Evolutionary conservation across 2,797 vertebrate genomes (phyloP), one percentile per base, ranked within the genome.

Genomic region (Spheniscus humboldti): DNA sequence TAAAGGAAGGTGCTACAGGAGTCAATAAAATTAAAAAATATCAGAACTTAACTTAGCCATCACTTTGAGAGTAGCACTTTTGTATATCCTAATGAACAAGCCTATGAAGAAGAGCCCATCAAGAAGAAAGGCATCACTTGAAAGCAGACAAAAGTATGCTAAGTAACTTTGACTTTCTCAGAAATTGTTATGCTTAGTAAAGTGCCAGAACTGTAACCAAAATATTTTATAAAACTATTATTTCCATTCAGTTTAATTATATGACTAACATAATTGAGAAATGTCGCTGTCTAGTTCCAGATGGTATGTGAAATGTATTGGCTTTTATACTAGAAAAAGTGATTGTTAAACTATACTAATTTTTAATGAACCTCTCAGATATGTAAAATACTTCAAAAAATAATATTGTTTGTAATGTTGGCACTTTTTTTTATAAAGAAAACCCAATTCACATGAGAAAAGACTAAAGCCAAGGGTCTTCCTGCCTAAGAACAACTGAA

Each of bases 211-310:
- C 25, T 69, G 52, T 48, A 25, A 89, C 31, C 30, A 92, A 76
- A 93, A 88, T 92, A 75, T 92, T 95, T 94, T 63, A 57, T 55
- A 92, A 94, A 96, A 62, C 50, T 66, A 80, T 87, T 91, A 66
- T 86, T 95, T 79, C 47, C 59, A 85, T 73, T 89, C 79, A 47
- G 28, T 73, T 92, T 94, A 95, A 97, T 91, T 95, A 95, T 81
- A 91, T 47, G 63, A 64, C 63, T 71, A 79, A 76, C 37, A 84
- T 68, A 66, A 63, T 37, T 66, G 39, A 92, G 57, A 95, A 43
- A 74, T 14, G 48, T 81, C 77, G 31, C 73, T 97, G 67, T 60
- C 76, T 69, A 76, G 76, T 68, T 92, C 53, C 86, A 80, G 43
- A 82, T 43, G 59, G 30, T 17, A n/a, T 59, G 43, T 63, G 74